phyloP scores from a whole-genome alignment of 2,113 vertebrate species.

The Hystrix cristata region DNA sequence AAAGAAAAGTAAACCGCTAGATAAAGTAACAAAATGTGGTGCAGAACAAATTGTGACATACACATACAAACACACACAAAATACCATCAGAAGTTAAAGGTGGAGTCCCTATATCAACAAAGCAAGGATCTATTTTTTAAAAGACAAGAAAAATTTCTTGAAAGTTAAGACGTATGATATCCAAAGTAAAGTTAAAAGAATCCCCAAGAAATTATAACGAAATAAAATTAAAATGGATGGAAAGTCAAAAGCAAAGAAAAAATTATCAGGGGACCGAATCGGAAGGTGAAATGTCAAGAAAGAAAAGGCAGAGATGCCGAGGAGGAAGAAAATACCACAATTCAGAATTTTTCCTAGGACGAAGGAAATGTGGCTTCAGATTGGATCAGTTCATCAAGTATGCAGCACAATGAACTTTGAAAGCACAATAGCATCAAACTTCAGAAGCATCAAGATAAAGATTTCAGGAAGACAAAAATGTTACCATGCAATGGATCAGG shows the following conservation, averaged over 20 bases:
- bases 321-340: background rate
- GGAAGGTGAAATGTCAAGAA: background rate
- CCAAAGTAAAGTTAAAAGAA: conserved; percentile 17
- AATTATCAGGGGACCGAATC: background rate
- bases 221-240: background rate
- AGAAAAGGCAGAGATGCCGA: background rate
- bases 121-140: background rate
- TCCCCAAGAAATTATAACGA: background rate
- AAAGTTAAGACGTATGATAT: background rate
- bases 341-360: background rate
- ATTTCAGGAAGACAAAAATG: background rate
- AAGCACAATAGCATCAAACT: background rate
- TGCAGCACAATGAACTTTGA: background rate
- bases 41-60: background rate
- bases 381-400: background rate
- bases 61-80: background rate
- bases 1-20: background rate
- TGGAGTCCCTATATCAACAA: background rate
- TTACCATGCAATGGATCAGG: background rate
- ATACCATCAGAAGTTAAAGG: background rate
- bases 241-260: background rate
- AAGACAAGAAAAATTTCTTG: background rate
- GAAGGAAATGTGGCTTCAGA: background rate
- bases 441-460: background rate
- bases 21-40: background rate